Evolutionary conservation across 1,140 invertebrate species (phyloP), one percentile per base, ranked within the genome.

Genomic region (Magallana gigas): DNA sequence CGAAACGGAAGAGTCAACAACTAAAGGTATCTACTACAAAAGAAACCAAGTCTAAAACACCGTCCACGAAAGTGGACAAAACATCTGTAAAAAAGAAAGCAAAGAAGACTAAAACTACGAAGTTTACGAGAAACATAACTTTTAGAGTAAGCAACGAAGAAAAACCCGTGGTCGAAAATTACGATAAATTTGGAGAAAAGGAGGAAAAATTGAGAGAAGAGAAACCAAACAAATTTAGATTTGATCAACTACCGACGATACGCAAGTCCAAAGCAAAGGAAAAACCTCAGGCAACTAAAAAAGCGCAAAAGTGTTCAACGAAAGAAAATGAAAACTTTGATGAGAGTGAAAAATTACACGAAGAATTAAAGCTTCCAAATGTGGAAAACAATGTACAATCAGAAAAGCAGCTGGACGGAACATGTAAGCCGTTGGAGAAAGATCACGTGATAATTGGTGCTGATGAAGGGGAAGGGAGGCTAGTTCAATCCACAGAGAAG

Each of bases 161-260:
- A 7, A 16, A 83, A 83, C 6, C n/a, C 8, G 16, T 18, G n/a
- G 57, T 16, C 6, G 14, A 9, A 18, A 83, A 83, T 83, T 83
- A 57, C 36, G 81, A 83, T 83, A 83, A 16, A n/a, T 83, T 83
- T 23, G 81, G 81, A 29, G 81, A 83, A 57, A 58, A 57, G 12
- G 81, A 83, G 14, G 8, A 57, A 56, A 83, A 57, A n/a, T 23
- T 57, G 9, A 16, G 81, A 12, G n/a, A 57, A 57, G 4, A n/a
- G 36, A 83, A 83, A 1, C 81, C 81, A 23, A 83, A 83, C 9
- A 83, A 83, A 57, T 83, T 83, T 12, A 8, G 81, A n/a, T 58
- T 83, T 29, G 81, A 57, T 29, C 16, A 83, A 8, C 81, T 83
- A 9, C 48, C 56, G 16, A 57, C 36, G 57, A 57, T 83, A 83